Evolutionary conservation across 2,113 vertebrate genomes (phyloP), one percentile per base, ranked within the genome.

Genomic region (Glaucidium brasilianum): DNA sequence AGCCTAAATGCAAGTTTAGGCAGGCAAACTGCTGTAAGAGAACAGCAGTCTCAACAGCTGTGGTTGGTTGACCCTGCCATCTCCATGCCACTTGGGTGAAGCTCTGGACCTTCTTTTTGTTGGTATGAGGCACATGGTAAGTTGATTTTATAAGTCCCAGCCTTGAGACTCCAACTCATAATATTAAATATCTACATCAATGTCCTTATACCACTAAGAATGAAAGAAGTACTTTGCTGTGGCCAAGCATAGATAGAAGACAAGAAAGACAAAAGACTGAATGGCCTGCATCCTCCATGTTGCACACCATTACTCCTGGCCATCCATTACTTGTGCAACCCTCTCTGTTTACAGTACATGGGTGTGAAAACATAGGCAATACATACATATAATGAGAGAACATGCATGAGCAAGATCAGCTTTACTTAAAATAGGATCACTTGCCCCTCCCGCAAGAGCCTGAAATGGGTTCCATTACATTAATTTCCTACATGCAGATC

Each of bases 331-430:
- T 34, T n/a, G 5, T 18, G 25, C 35, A 68, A 32, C 27, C 14
- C 19, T 3, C 7, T 25, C 41, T 39, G 13, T 15, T 49, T 74
- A 47, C 20, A 56, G 19, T 3, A 11, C 11, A 30, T 1, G 1
- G 6, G 6, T 18, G 6, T 15, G 22, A 55, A 86, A 66, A n/a
- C 8, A 6, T 15, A 43, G 64, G 12, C 26, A 37, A 76, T 22
- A 39, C 9, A 27, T 32, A 58, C 20, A 35, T 7, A 9, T 5
- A 25, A 25, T 27, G 6, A 66, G 25, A 80, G 32, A 49, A 63
- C 35, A 62, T 1, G 0, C 8, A 3, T 23, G 4, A 55, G 12
- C 8, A 12, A 67, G n/a, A 35, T n/a, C 39, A 41, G 5, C 35
- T 90, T 32, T 72, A 5, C 19, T 79, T 72, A 50, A 78, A 67